These are phyloP conservation scores for Bryconaethiops microstoma DNA, from an alignment of 2,797 vertebrate species.

Conservation along the genomic window DNA sequence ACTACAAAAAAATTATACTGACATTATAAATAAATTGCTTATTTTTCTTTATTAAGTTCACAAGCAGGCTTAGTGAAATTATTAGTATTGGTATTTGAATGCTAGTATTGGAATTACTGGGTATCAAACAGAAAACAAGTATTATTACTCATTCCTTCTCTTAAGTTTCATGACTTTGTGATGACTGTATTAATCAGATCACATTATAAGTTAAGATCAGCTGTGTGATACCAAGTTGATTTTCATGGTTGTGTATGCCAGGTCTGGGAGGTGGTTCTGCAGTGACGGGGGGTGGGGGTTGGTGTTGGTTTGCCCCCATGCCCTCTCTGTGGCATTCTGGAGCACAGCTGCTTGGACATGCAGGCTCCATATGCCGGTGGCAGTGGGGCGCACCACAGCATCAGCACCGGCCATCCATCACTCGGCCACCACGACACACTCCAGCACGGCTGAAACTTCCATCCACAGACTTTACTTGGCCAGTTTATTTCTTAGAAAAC, in stretches of 20 bases:
- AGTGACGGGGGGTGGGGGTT: slow-evolving; percentile 23
- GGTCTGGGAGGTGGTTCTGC: slow-evolving; percentile 3
- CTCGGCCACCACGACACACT: slow-evolving; percentile 62
- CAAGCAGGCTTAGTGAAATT: background rate
- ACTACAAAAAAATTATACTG: no score
- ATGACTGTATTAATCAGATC: background rate
- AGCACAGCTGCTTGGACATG: slow-evolving; percentile 69
- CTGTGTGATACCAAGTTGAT: background rate
- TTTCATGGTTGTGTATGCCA: background rate
- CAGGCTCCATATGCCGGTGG: slow-evolving; percentile 75
- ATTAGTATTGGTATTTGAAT: background rate
- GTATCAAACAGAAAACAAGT: slow-evolving; percentile 2
- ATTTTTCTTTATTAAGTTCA: background rate
- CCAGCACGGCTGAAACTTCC: slow-evolving; percentile 64
- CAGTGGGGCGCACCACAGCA: slow-evolving; percentile 69
- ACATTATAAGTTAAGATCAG: background rate
- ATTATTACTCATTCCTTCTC: background rate
- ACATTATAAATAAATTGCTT: no score
- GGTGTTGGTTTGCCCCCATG: slow-evolving; percentile 25
- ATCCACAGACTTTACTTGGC: slow-evolving; percentile 35
- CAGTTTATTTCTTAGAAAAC: background rate
- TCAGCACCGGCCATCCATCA: slow-evolving; percentile 79
- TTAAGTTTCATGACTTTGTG: background rate
- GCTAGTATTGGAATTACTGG: background rate
- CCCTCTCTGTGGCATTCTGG: slow-evolving; percentile 48